Evolutionary conservation across 2,888 invertebrate species (phyloP), one percentile per base, ranked within the genome.

Genomic region (Scaptomyza flava): DNA sequence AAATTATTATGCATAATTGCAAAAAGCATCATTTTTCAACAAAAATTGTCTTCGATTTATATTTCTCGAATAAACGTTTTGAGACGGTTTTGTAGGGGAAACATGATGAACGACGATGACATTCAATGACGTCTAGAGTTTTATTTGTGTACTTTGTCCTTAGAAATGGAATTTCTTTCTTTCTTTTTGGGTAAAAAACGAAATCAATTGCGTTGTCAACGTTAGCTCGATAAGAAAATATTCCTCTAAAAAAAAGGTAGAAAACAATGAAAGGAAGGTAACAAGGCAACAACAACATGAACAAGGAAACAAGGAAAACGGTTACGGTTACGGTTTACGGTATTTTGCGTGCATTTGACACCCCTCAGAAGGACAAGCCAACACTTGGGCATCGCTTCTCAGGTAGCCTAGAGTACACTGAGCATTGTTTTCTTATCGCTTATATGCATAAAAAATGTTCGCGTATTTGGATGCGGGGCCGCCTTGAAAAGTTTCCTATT

Each of bases 181-280:
- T 23, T 64, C 23, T 31, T 79, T 89, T 87, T 72, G 73, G 77
- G 68, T 69, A 78, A 75, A 89, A 81, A 87, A 87, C 82, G 72
- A 74, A 89, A 84, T 89, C 89, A 89, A 87, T 85, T 84, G 85
- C 89, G 84, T 70, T 83, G 86, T 76, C 56, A 54, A 54, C 48
- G 27, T 51, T 27, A 27, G 27, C 6, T 65, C 70, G 86, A 76
- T 84, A 78, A 71, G 79, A 57, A 79, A 87, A 65, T 73, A 41
- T 73, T 67, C 60, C 66, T 72, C 14, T 41, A 68, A 83, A 79
- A 72, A 66, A 64, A 62, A 69, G 42, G 51, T 42, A 51, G 47
- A 52, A 69, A 77, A 87, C 84, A 84, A 89, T 69, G 63, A 74
- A 81, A 67, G 56, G 33, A 81, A 67, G 51, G 45, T 64, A 61